A percentile compares a stretch with the other conserved stretches of the same genome.
phyloP scores from a whole-genome alignment of 2,888 invertebrate species.

The Lutraria lutraria region DNA sequence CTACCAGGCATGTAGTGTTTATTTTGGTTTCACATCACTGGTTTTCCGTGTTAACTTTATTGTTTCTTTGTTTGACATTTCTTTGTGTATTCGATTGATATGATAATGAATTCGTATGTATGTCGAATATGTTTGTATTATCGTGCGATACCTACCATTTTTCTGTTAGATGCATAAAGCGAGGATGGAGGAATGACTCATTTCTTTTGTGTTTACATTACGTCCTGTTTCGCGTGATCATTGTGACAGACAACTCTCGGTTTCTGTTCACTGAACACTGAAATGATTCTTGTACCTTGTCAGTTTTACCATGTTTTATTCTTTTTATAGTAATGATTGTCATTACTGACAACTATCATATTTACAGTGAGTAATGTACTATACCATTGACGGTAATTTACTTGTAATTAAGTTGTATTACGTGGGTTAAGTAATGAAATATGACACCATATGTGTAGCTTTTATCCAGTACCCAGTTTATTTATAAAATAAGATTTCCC shows the following conservation, averaged over 20 bases:
- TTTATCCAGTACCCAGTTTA: too few species aligned
- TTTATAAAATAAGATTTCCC: too few species aligned
- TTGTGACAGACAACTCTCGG: slow-evolving; percentile 5
- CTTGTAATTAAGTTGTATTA: too few species aligned
- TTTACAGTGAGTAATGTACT: too few species aligned
- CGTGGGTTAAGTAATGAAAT: too few species aligned
- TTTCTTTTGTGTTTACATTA: slow-evolving; percentile 39
- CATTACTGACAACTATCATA: too few species aligned
- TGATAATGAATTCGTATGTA: too few species aligned
- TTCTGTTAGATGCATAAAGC: background rate
- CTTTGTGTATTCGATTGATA: background rate
- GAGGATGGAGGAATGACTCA: slow-evolving; percentile 6
- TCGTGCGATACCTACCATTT: background rate
- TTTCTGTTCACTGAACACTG: background rate
- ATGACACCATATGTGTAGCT: too few species aligned
- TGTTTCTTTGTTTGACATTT: slow-evolving; percentile 13
- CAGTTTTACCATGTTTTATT: background rate
- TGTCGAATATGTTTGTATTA: background rate
- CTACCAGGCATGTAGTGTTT: slow-evolving; percentile 82
- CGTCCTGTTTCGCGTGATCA: background rate
- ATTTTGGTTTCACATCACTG: slow-evolving; percentile 32
- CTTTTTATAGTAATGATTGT: background rate
- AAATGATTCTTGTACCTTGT: background rate
- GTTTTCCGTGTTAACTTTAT: slow-evolving; percentile 1
- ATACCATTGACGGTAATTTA: too few species aligned